phyloP scores from a whole-genome alignment of 2,113 vertebrate species.

The Sitta europaea region DNA sequence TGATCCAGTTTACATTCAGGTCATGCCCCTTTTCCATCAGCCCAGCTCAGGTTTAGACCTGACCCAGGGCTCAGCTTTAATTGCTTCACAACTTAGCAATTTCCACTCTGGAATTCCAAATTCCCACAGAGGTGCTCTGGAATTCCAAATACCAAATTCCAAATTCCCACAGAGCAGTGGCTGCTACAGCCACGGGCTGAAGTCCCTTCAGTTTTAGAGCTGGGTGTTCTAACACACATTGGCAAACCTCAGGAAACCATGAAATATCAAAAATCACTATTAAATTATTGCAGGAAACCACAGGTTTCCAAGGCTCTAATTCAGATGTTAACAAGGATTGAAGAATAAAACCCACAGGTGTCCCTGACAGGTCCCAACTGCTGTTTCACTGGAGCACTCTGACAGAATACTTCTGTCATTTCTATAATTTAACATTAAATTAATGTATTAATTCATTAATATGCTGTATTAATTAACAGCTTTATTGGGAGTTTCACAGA shows the following conservation, averaged over 20 bases:
- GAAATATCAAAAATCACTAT: neutral
- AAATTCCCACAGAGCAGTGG: fast-evolving
- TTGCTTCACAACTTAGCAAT: neutral
- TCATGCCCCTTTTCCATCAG: neutral
- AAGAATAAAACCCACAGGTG: neutral
- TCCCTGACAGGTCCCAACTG: neutral
- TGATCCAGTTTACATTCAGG: neutral
- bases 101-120: neutral
- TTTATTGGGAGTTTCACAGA: neutral
- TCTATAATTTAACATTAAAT: too few species aligned
- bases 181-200: neutral
- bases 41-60: neutral
- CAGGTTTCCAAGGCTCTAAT: neutral
- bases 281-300: neutral
- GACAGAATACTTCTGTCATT: neutral
- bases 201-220: neutral
- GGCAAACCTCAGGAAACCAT: neutral
- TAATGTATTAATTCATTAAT: too few species aligned
- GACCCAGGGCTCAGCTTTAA: neutral
- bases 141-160: neutral
- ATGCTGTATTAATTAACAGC: neutral
- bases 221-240: neutral
- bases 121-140: neutral
- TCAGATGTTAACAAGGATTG: neutral
- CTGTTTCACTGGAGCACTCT: neutral